Evolutionary conservation across 2,797 vertebrate species (phyloP).

Genomic region (Macroramphosus scolopax): DNA sequence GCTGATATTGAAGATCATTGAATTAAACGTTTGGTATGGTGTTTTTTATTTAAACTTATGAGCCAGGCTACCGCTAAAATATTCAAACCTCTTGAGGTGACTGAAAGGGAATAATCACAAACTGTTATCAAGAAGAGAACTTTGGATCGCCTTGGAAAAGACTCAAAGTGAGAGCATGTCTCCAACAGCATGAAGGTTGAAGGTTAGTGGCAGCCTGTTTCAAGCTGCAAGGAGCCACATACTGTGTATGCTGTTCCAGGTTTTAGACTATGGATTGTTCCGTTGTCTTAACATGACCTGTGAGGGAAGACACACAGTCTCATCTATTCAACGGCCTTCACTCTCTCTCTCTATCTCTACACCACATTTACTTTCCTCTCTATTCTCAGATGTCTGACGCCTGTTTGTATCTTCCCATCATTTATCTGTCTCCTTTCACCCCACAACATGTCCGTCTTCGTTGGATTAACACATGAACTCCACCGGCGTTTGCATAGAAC

Average conservation of each 20-base stretch:
- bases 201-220: slow-evolving; percentile 38
- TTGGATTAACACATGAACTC: slow-evolving; percentile 30
- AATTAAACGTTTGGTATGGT: neutral
- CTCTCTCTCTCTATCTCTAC: slow-evolving; percentile 13
- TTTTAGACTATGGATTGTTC: slow-evolving; percentile 18
- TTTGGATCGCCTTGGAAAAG: no score
- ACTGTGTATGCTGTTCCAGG: slow-evolving; percentile 21
- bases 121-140: no score
- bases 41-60: slow-evolving; percentile 4
- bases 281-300: slow-evolving; percentile 27
- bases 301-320: slow-evolving; percentile 14
- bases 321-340: slow-evolving; percentile 18
- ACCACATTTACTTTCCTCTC: slow-evolving; percentile 56
- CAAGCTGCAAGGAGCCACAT: slow-evolving; percentile 47
- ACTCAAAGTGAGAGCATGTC: slow-evolving; percentile 21
- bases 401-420: slow-evolving; percentile 57
- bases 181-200: slow-evolving; percentile 38
- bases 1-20: slow-evolving; percentile 4
- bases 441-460: slow-evolving; percentile 46
- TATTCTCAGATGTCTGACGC: slow-evolving; percentile 39
- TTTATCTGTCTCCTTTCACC: slow-evolving; percentile 47
- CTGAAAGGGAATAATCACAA: no score
- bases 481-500: slow-evolving; percentile 40
- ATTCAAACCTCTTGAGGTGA: no score
- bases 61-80: slow-evolving; percentile 13